These are phyloP conservation scores for Corbicula japonica DNA, from an alignment of 2,888 invertebrate genomes.

Conservation along the genomic window DNA sequence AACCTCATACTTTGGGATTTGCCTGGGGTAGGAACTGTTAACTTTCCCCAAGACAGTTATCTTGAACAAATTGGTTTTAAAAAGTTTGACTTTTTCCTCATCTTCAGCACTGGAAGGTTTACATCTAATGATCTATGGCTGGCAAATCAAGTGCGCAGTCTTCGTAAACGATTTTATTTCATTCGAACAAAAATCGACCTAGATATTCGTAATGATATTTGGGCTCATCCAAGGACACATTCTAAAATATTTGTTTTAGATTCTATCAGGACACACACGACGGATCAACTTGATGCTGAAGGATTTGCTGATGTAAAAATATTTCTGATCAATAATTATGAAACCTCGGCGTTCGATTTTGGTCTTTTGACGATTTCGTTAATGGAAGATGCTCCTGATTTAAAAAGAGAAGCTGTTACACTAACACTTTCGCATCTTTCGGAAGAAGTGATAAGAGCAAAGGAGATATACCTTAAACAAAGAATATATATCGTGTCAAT, in stretches of 20 bases:
- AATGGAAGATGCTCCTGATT: background rate
- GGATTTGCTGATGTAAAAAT: too few species aligned
- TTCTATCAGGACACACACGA: too few species aligned
- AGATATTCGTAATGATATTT: too few species aligned
- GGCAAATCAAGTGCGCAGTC: background rate
- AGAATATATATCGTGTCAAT: background rate
- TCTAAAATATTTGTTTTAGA: too few species aligned
- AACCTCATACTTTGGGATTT: slow-evolving; percentile 8
- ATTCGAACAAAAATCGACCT: slow-evolving; percentile 4
- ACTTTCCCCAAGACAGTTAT: background rate
- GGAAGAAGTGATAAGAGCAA: background rate
- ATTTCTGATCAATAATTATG: background rate
- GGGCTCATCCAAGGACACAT: too few species aligned
- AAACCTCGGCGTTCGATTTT: background rate
- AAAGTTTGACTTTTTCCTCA: background rate
- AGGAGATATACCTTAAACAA: slow-evolving; percentile 16
- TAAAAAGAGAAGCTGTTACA: background rate
- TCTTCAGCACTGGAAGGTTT: background rate
- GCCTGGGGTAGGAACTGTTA: slow-evolving; percentile 2
- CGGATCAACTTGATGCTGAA: too few species aligned
- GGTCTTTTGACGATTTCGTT: background rate
- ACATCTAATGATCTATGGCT: background rate
- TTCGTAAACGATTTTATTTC: background rate
- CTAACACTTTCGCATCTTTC: background rate
- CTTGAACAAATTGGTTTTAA: background rate